phyloP scores from a whole-genome alignment of 2,888 invertebrate species.

The Parnassius glacialis region DNA sequence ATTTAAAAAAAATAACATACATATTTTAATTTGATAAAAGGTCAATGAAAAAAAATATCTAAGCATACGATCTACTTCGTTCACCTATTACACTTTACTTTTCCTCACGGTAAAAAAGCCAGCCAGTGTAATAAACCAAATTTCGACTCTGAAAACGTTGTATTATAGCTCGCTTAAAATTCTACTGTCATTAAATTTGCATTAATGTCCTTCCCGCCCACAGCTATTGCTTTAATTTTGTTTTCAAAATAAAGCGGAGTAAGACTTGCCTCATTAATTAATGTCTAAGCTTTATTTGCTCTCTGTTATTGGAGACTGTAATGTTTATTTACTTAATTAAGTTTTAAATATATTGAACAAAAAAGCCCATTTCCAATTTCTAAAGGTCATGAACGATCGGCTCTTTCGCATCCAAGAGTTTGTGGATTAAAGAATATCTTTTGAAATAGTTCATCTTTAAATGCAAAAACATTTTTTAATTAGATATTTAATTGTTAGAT shows the following conservation, averaged over 20 bases:
- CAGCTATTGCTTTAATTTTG: conserved; percentile 16
- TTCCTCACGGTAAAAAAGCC: too few relatives aligned
- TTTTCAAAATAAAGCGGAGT: conserved; percentile 13
- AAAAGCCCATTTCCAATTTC: background rate
- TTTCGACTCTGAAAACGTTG: conserved; percentile 6
- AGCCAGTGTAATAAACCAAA: background rate
- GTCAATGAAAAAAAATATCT: too few relatives aligned
- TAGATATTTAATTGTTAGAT: too few relatives aligned
- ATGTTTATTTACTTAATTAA: background rate
- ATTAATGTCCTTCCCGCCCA: conserved; percentile 14
- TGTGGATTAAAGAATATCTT: too few relatives aligned
- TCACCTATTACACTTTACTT: too few relatives aligned
- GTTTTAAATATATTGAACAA: background rate
- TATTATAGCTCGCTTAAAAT: conserved; percentile 6
- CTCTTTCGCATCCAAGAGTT: too few relatives aligned
- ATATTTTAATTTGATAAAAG: too few relatives aligned
- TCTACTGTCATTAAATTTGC: conserved; percentile 18
- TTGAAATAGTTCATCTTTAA: too few relatives aligned
- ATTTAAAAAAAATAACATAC: too few relatives aligned
- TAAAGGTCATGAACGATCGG: too few relatives aligned
- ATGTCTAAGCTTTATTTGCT: conserved; percentile 7
- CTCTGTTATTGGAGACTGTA: background rate
- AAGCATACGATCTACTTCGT: too few relatives aligned
- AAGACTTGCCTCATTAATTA: conserved; percentile 14
- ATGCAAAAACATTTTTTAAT: too few relatives aligned